Evolutionary conservation across 2,888 invertebrate species (phyloP), one percentile per base, ranked within the genome.

Genomic region (Apocheima hispidaria): DNA sequence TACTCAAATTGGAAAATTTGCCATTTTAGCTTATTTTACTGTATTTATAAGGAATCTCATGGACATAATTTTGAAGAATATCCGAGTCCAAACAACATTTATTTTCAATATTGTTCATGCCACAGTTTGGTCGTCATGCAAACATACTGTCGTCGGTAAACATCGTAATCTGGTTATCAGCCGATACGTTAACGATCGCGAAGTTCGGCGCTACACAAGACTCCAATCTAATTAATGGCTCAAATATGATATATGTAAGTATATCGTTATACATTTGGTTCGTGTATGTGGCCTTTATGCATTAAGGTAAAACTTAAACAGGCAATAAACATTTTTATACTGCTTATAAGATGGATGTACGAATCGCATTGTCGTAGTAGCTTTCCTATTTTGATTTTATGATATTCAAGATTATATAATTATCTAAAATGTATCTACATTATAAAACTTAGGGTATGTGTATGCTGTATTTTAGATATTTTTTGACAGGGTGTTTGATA

Each of bases 21-120:
- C 43, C 14, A 51, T 40, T 51, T 59, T 44, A 40, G 50, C 16
- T 55, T 26, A 44, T 23, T 40, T 14, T 41, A 43, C 5, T 54
- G 49, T 61, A 55, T 56, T 66, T 58, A 38, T 54, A 51, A 63
- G 55, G 68, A 70, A 70, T 70, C 70, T 70, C 70, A 70, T 60
- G 49, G 54, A 43, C 49, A 63, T 43, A 7, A 26, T 23, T 44
- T 18, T 20, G n/a, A 54, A 6, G 38, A 23, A 59, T 26, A 46
- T 50, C n/a, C 20, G 14, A 41, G 40, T 18, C 14, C 23, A 20
- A 41, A 20, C 30, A 46, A 21, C 18, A 7, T 49, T 33, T 33
- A 33, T 50, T 51, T 28, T 26, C 41, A 21, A 30, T 33, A 30
- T 38, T 12, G 38, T n/a, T 30, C 30, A 16, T 38, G 10, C 38